Percentiles rank a stretch among this genome's conserved stretches.
Evolutionary conservation across 2,888 invertebrate genomes (phyloP).

Genomic region (Monopis laevigella): DNA sequence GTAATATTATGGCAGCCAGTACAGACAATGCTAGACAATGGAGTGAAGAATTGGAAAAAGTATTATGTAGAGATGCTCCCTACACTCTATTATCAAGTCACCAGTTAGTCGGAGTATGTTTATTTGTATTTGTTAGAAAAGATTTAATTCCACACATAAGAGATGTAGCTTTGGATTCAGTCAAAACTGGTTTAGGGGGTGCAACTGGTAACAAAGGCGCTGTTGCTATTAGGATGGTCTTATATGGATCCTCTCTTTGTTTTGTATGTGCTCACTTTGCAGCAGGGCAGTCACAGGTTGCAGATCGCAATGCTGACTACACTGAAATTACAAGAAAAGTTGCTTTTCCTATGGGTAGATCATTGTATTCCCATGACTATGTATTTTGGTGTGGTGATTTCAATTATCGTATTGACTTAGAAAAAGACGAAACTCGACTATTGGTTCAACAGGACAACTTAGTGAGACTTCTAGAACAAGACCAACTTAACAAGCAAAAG

Average conservation of each 20-base stretch:
- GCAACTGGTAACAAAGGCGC: conserved; percentile 98
- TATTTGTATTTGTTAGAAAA: conserved; percentile 93
- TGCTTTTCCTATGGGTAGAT: conserved; percentile 90
- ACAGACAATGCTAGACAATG: conserved; percentile 91
- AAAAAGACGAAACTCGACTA: conserved; percentile 92
- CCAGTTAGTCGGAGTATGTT: conserved; percentile 96
- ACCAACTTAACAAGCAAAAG: conserved; percentile 88
- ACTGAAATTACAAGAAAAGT: conserved; percentile 93
- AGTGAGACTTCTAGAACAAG: conserved; percentile 79
- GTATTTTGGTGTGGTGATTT: conserved; percentile 99
- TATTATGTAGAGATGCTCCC: conserved; percentile 84
- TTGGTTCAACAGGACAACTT: conserved; percentile 80
- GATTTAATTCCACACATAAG: conserved; percentile 88
- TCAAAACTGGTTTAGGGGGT: conserved; percentile 98
- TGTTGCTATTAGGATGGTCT: conserved; percentile 89
- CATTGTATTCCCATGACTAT: conserved; percentile 95
- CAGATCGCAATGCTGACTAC: conserved; percentile 96
- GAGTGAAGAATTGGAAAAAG: conserved; percentile 95
- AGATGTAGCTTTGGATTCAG: conserved; percentile 94
- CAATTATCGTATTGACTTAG: conserved; percentile 96
- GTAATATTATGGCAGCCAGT: conserved; percentile 96
- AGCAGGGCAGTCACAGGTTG: conserved; percentile 96
- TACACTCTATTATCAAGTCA: conserved; percentile 93
- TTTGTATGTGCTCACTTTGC: conserved; percentile 99
- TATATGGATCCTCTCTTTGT: conserved; percentile 93